Conservation (phyloP, 2,113 vertebrate genomes). For the Xiphias gladius region DNA sequence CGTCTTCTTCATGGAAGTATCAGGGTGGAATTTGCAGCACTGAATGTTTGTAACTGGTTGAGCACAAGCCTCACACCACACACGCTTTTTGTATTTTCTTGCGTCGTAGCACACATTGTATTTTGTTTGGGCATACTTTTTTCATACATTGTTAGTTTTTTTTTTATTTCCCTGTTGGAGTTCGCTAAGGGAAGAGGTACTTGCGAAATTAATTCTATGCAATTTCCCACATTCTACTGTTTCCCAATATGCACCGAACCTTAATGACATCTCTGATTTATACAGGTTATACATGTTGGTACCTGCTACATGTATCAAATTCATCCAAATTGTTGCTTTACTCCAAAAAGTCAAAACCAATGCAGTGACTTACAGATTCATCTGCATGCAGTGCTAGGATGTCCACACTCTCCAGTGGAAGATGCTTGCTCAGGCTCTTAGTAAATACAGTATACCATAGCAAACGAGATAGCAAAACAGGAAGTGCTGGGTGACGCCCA, state of each 20-base stretch:
- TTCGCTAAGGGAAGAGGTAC: background rate
- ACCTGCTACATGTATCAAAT: background rate
- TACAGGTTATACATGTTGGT: background rate
- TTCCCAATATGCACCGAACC: background rate
- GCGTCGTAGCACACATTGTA: too few species aligned
- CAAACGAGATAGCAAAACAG: constrained; percentile 30
- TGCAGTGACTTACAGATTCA: background rate
- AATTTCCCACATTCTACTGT: background rate
- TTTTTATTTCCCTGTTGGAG: background rate
- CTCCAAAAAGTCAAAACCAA: background rate
- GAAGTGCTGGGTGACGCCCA: constrained; percentile 34
- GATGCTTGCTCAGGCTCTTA: background rate
- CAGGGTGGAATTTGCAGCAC: background rate
- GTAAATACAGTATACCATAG: background rate
- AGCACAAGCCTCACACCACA: too few species aligned
- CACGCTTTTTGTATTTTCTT: too few species aligned
- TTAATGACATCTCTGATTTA: background rate
- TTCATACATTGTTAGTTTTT: too few species aligned
- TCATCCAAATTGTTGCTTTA: background rate
- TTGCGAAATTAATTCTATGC: background rate
- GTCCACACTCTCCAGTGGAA: background rate
- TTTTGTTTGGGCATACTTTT: background rate
- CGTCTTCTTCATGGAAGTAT: background rate
- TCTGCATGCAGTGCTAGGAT: background rate
- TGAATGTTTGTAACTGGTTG: background rate